A percentile compares a stretch with the other conserved stretches of the same genome.
These are phyloP conservation scores for Aegotheles bennettii DNA, from an alignment of 2,113 vertebrate genomes.

Conservation along the genomic window DNA sequence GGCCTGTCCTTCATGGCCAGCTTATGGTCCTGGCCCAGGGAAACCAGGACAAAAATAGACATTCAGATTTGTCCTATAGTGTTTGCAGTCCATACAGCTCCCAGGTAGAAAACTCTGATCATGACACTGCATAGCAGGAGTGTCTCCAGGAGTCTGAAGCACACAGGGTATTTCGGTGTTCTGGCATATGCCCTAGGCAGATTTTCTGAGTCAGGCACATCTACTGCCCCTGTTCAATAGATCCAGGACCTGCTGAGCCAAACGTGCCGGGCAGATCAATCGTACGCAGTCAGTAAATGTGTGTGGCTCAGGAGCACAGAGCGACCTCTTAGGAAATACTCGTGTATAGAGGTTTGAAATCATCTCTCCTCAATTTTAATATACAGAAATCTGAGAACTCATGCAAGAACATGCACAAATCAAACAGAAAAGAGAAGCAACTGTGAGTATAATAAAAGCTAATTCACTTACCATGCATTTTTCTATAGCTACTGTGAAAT, in stretches of 20 bases:
- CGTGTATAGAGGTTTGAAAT: background rate
- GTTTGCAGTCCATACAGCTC: background rate
- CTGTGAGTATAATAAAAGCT: background rate
- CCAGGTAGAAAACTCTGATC: background rate
- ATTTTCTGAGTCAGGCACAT: background rate
- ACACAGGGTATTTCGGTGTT: too few relatives aligned
- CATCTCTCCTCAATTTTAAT: background rate
- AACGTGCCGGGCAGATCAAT: background rate
- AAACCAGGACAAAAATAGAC: background rate
- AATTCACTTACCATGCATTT: background rate
- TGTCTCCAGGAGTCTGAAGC: background rate
- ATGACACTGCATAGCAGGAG: too few relatives aligned
- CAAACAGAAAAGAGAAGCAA: background rate
- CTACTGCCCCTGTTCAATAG: background rate
- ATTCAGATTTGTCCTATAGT: background rate
- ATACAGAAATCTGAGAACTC: background rate
- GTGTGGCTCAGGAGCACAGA: background rate
- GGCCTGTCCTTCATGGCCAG: too few relatives aligned
- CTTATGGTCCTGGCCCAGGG: too few relatives aligned
- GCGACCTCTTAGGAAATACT: background rate
- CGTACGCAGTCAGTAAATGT: rapidly evolving
- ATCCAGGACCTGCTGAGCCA: background rate
- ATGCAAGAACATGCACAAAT: background rate
- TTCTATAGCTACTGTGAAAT: background rate
- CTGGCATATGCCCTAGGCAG: background rate